These are phyloP conservation scores for Pristionchus fissidentatus DNA, from an alignment of 2,888 invertebrate species.

Conservation along the genomic window DNA sequence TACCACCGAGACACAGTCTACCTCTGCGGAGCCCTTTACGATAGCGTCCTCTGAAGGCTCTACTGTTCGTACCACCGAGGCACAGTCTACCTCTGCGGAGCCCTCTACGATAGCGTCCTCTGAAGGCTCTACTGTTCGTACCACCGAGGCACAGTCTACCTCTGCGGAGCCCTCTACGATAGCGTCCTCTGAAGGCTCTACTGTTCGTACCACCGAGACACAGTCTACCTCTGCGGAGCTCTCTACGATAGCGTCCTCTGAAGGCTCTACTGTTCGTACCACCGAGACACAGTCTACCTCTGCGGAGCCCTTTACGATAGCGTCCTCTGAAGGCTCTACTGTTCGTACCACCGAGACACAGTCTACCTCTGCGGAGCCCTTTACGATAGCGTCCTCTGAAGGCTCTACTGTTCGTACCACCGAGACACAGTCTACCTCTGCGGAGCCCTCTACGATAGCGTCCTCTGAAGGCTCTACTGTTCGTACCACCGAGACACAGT, in stretches of 20 bases:
- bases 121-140: too few species aligned
- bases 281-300: too few species aligned
- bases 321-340: background rate
- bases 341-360: too few species aligned
- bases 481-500: background rate
- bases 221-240: background rate
- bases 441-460: background rate
- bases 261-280: too few species aligned
- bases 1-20: too few species aligned
- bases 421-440: background rate
- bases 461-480: background rate
- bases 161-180: background rate
- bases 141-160: background rate
- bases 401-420: background rate
- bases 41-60: background rate
- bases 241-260: too few species aligned
- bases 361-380: background rate
- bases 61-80: too few species aligned
- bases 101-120: background rate
- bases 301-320: background rate
- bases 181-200: background rate
- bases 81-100: background rate
- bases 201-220: background rate
- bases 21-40: background rate
- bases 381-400: background rate